Percentiles rank a stretch among this genome's conserved stretches.
Conservation (phyloP, 2,888 invertebrate species). For the Dasysyrphus tricinctus region DNA sequence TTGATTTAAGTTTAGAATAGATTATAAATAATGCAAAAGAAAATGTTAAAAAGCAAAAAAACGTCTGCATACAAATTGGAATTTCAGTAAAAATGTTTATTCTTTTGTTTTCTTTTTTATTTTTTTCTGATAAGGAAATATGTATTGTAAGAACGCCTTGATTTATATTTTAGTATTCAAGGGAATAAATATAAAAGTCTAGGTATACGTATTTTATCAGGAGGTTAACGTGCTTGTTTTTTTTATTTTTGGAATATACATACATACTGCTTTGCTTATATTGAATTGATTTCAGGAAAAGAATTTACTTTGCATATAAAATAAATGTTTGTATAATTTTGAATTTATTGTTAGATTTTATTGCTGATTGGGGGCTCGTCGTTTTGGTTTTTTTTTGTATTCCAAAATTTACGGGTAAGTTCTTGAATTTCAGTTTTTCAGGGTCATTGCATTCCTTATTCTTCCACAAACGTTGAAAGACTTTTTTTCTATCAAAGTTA, state of each 20-base stretch:
- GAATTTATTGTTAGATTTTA: background rate
- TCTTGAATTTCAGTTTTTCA: no score
- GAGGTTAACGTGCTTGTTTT: conserved; percentile 1
- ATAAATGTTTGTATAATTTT: background rate
- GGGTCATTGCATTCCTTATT: no score
- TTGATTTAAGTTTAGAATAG: conserved; percentile 2
- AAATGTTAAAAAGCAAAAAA: conserved; percentile 18
- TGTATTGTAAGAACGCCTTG: conserved; percentile 10
- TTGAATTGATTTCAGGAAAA: background rate
- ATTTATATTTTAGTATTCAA: conserved; percentile 34
- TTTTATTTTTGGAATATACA: background rate
- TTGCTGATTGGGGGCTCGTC: background rate
- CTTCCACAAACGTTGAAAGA: no score
- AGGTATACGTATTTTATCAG: background rate
- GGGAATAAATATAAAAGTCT: background rate
- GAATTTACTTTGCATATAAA: background rate
- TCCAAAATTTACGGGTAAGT: no score
- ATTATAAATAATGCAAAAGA: conserved; percentile 20
- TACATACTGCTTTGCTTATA: no score
- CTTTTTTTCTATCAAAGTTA: no score
- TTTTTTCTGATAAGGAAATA: conserved; percentile 18
- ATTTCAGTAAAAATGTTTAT: background rate
- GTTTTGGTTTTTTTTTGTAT: background rate
- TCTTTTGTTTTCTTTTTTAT: background rate
- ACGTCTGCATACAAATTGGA: conserved; percentile 5